phyloP scores from a whole-genome alignment of 1,140 invertebrate species.

The Harlomillsia oculata region DNA sequence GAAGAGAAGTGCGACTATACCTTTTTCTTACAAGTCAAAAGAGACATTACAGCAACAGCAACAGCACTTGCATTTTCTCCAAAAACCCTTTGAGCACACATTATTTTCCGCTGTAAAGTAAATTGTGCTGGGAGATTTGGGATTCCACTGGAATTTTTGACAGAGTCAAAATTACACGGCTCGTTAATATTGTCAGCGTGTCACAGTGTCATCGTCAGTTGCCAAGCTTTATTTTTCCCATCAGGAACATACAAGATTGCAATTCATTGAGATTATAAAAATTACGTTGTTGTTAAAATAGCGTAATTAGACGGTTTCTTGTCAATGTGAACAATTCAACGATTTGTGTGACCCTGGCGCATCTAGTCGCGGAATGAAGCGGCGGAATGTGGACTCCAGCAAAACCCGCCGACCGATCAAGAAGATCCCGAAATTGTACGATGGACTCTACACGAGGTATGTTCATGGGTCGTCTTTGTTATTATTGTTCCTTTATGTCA shows the following conservation, averaged over 20 bases:
- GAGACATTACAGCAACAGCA: too few species aligned
- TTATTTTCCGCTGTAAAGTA: too few species aligned
- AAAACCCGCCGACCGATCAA: slow-evolving; percentile 34
- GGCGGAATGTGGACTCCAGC: slow-evolving; percentile 33
- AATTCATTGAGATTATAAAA: neutral
- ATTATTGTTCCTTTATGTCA: neutral
- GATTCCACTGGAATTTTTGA: too few species aligned
- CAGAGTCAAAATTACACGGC: neutral
- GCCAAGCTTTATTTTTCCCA: too few species aligned
- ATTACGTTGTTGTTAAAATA: neutral
- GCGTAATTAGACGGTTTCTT: slow-evolving; percentile 1
- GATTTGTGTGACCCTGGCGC: slow-evolving; percentile 2
- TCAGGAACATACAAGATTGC: neutral
- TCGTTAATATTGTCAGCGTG: neutral
- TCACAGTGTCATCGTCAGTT: too few species aligned
- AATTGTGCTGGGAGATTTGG: too few species aligned
- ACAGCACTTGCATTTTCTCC: too few species aligned
- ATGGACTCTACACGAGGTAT: slow-evolving; percentile 35
- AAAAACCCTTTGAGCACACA: too few species aligned
- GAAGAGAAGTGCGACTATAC: too few species aligned
- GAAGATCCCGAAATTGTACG: slow-evolving; percentile 33
- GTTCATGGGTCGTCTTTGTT: neutral
- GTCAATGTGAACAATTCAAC: neutral
- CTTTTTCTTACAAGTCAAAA: too few species aligned
- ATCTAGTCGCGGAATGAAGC: slow-evolving; percentile 32